Base-by-base conservation (phyloP, 2,888 invertebrate genomes). In the Ormyrus pomaceus region DNA sequence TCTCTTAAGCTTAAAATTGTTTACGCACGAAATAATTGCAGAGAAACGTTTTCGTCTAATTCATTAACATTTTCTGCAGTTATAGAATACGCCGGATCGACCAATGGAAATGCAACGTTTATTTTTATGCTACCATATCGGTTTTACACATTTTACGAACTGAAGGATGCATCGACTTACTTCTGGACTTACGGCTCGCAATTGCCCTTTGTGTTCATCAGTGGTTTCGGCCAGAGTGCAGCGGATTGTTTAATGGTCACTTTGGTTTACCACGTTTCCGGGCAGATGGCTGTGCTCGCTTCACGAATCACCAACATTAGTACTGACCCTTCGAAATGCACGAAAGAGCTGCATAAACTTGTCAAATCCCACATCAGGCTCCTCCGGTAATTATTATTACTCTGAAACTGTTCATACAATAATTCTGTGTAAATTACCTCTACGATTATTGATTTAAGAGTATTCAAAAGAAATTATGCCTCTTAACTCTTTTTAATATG, bases 201-300 rank as follows among this genome's bases (percentile, higher is more conserved):
- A 79, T 65, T 86, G 13, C 88, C 87, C 5, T 87, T 88, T 75
- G 86, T 87, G 1, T 84, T 85, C 6, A 77, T 89, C 59, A 87
- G 86, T 73, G 85, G 86, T 50, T 86, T 88, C 53, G 87, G 87
- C 5, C 87, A 87, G 50, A 85, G 80, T 48, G 86, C 86, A 4
- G 84, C 85, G 0, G 87, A 88, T 64, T 88, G 87, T 77, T 75
- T 88, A 7, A 84, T 86, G 84, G 84, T 88, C 6, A 88, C 86
- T 45, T 84, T 88, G 4, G 87, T 86, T 0, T 87, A 87, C 77
- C 88, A 88, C 75, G 83, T 87, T 13, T 87, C 87, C 56, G 87
- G 88, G 1, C 87, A 87, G 83, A 83, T 88, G 83, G 85, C 87
- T 5, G 82, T 87, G 6, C 83, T 88, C 9, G 84, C 86, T 11